Percentiles rank a stretch among this genome's conserved stretches.
Evolutionary conservation across 2,888 invertebrate species (phyloP).

Genomic region (Eledone cirrhosa): DNA sequence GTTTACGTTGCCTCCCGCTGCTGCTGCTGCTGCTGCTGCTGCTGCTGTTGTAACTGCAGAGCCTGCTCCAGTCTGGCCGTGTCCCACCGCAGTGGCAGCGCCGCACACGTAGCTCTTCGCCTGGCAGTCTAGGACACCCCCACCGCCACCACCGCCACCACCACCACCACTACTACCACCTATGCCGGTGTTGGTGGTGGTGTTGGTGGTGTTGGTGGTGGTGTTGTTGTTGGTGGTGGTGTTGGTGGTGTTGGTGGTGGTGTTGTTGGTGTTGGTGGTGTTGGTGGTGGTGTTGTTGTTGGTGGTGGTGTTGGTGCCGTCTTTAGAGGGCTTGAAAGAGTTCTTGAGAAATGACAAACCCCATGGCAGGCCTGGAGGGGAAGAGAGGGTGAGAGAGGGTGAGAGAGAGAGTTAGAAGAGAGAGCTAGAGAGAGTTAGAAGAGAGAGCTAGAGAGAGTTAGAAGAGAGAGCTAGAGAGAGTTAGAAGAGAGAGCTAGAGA

Average conservation of each 20-base stretch:
- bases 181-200: neutral
- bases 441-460: too few species aligned
- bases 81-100: neutral
- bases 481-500: too few species aligned
- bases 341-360: conserved; percentile 39
- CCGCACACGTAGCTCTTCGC: neutral
- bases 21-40: neutral
- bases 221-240: neutral
- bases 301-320: neutral
- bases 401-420: neutral
- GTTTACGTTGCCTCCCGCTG: neutral
- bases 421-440: neutral
- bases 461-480: too few species aligned
- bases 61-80: neutral
- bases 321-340: neutral
- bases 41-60: neutral
- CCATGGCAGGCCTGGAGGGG: conserved; percentile 39
- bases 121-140: neutral
- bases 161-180: neutral
- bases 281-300: neutral
- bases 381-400: neutral
- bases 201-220: too few species aligned
- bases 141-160: neutral
- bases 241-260: neutral
- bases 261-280: neutral